Evolutionary conservation across 2,113 vertebrate genomes (phyloP).

Genomic region (Coregonus clupeaformis): DNA sequence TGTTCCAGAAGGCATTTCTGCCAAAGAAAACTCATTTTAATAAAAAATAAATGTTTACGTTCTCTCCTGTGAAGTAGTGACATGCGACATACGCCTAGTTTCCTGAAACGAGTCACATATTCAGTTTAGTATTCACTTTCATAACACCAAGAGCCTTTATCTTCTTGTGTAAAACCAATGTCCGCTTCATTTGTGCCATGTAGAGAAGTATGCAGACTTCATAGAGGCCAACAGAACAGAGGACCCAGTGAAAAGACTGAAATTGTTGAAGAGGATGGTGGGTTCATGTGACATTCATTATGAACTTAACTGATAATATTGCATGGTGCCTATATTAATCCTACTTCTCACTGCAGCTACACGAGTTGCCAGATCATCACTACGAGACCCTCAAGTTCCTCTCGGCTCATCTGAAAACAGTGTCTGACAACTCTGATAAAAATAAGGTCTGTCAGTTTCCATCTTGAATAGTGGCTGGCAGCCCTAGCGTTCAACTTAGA

Average conservation of each 20-base stretch:
- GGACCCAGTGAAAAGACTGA: conserved; percentile 89
- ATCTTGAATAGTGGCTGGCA: too few species aligned
- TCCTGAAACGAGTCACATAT: too few species aligned
- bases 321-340: background rate
- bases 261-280: conserved; percentile 93
- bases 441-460: conserved; percentile 82
- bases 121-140: background rate
- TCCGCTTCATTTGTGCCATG: conserved; percentile 14
- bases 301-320: too few species aligned
- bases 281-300: conserved; percentile 42
- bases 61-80: too few species aligned
- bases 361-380: conserved; percentile 93
- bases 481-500: background rate
- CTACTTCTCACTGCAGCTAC: conserved; percentile 80
- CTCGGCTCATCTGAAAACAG: conserved; percentile 93
- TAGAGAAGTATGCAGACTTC: conserved; percentile 95
- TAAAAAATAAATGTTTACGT: too few species aligned
- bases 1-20: too few species aligned
- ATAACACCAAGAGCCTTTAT: too few species aligned
- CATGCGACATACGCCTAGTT: too few species aligned
- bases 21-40: too few species aligned
- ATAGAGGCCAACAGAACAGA: conserved; percentile 96
- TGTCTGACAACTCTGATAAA: conserved; percentile 96
- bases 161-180: background rate
- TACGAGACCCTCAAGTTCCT: conserved; percentile 99